Evolutionary conservation across 2,888 invertebrate genomes (phyloP).

Genomic region (Reticulitermes lucifugus): DNA sequence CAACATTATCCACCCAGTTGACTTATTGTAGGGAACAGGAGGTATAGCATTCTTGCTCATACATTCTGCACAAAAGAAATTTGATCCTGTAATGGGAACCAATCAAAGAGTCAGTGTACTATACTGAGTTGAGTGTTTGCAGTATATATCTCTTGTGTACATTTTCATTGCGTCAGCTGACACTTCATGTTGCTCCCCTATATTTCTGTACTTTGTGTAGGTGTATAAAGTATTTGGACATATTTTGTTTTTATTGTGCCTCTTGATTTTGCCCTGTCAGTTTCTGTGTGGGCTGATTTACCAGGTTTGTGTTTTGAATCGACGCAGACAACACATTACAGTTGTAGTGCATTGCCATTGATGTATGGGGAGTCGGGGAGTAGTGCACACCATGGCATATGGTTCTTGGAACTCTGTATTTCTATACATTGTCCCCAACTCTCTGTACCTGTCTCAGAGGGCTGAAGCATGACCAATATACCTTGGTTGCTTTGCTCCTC

Average conservation of each 20-base stretch:
- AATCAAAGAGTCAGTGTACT: not conserved
- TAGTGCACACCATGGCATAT: not conserved
- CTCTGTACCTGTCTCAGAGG: constrained; percentile 13
- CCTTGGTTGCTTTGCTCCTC: constrained; percentile 4
- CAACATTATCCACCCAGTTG: not conserved
- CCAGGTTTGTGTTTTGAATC: constrained; percentile 21
- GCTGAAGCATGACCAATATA: not conserved
- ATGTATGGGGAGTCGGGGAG: constrained; percentile 19
- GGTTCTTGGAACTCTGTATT: not conserved
- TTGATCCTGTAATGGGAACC: not conserved
- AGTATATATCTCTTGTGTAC: constrained; percentile 3
- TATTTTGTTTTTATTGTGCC: constrained; percentile 23
- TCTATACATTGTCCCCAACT: constrained; percentile 2
- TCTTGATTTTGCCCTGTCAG: constrained; percentile 27
- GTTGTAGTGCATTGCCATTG: constrained; percentile 18
- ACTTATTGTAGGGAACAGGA: constrained; percentile 5
- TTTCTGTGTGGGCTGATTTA: constrained; percentile 31
- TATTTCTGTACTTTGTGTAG: constrained; percentile 14
- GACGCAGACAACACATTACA: constrained; percentile 14
- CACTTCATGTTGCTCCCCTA: constrained; percentile 15
- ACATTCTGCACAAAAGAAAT: constrained; percentile 5
- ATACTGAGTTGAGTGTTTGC: constrained; percentile 1
- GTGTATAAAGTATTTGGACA: constrained; percentile 26
- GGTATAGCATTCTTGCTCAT: not conserved
- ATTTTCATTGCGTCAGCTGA: constrained; percentile 7